Conservation (phyloP, 2,113 vertebrate genomes). For the Python bivittatus region DNA sequence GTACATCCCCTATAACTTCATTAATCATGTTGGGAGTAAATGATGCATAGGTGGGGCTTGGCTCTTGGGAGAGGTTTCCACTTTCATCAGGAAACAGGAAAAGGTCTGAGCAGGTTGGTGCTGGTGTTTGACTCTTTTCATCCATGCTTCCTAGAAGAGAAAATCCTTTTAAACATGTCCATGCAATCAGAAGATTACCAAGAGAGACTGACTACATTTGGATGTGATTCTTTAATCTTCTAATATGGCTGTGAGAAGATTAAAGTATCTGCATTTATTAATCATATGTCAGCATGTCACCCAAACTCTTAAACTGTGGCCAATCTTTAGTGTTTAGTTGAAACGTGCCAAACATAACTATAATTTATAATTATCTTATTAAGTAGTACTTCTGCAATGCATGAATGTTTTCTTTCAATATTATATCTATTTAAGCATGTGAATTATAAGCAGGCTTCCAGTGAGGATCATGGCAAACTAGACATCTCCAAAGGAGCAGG, state of each 20-base stretch:
- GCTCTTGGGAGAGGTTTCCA: conserved; percentile 83
- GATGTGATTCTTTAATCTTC: neutral
- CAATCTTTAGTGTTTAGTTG: neutral
- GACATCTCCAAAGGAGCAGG: too few relatives aligned
- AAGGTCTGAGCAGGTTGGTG: conserved; percentile 88
- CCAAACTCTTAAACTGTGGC: neutral
- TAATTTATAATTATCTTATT: neutral
- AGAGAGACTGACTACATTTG: neutral
- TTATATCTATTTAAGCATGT: neutral
- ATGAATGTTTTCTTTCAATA: neutral
- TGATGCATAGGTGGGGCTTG: conserved; percentile 78
- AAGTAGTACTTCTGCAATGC: neutral
- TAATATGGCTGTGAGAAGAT: neutral
- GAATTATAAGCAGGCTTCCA: too few relatives aligned
- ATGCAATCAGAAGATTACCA: neutral
- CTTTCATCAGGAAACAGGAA: conserved; percentile 99
- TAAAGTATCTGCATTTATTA: neutral
- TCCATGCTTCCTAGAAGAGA: conserved; percentile 78
- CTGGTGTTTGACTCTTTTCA: conserved; percentile 76
- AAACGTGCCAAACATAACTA: neutral
- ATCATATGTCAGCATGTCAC: neutral
- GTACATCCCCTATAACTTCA: conserved; percentile 73
- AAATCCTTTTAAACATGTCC: neutral
- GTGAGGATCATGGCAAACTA: too few relatives aligned
- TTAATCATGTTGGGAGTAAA: conserved; percentile 86